Evolutionary conservation across 35 echinoderm and acorn worm species (phyloP).

Genomic region (Acanthaster planci): DNA sequence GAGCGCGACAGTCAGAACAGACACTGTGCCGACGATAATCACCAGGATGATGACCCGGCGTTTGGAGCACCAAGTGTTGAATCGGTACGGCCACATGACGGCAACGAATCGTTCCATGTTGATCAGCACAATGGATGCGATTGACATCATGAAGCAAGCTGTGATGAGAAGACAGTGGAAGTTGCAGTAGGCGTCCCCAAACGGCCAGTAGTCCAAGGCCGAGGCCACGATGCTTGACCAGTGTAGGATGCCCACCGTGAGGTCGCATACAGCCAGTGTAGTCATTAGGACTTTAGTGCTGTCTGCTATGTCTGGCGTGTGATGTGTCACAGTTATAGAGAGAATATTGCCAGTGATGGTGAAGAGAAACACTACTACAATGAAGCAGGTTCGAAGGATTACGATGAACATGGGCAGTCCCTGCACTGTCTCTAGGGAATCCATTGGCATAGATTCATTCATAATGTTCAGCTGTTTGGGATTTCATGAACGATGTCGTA

Average conservation of each 20-base stretch:
- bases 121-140: not conserved
- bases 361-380: not conserved
- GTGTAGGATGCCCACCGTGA: not conserved
- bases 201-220: not conserved
- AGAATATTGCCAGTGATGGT: not conserved
- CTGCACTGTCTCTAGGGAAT: too few relatives aligned
- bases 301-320: not conserved
- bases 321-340: not conserved
- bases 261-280: not conserved
- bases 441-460: too few relatives aligned
- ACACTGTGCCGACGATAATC: not conserved
- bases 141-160: not conserved
- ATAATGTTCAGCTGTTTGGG: too few relatives aligned
- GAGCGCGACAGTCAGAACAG: too few relatives aligned
- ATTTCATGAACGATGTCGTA: too few relatives aligned
- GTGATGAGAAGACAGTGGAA: not conserved
- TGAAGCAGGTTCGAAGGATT: not conserved
- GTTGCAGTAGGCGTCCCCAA: not conserved
- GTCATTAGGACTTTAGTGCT: conserved; percentile 2
- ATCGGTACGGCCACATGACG: not conserved
- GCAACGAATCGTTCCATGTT: not conserved
- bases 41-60: not conserved
- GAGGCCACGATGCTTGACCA: not conserved
- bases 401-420: not conserved
- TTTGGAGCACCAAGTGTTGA: not conserved